A percentile compares a stretch with the other conserved stretches of the same genome.
Conservation (phyloP, 2,797 vertebrate species). For the Amblyopsis hoosieri region DNA sequence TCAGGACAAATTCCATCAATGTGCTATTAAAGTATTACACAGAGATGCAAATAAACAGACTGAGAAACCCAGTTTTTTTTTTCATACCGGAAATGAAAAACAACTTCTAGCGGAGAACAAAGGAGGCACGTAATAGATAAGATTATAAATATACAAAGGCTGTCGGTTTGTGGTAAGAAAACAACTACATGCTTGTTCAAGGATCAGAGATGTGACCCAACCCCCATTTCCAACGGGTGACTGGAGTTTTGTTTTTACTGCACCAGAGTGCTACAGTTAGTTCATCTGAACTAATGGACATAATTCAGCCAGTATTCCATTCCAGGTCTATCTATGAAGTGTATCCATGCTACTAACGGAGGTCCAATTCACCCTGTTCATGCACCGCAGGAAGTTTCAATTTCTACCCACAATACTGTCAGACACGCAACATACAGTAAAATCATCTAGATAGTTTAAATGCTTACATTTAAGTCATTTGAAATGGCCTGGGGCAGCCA, state of each 20-base stretch:
- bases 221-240: conserved; percentile 30
- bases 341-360: neutral
- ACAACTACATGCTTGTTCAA: conserved; percentile 53
- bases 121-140: conserved; percentile 19
- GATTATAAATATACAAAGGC: conserved; percentile 39
- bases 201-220: conserved; percentile 41
- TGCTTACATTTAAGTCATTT: too few species aligned
- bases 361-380: conserved; percentile 22
- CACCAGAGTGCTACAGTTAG: conserved; percentile 47
- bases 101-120: conserved; percentile 54
- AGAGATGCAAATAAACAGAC: conserved; percentile 56
- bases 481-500: too few species aligned
- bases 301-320: conserved; percentile 46
- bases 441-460: too few species aligned
- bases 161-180: conserved; percentile 36
- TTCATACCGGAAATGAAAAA: conserved; percentile 51
- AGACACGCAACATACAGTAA: too few species aligned
- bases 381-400: too few species aligned
- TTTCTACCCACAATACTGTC: too few species aligned
- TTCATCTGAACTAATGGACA: conserved; percentile 53
- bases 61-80: conserved; percentile 26
- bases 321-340: conserved; percentile 25
- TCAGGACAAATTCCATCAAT: conserved; percentile 44
- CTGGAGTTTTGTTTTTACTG: conserved; percentile 42
- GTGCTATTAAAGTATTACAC: conserved; percentile 39